Percentiles rank a stretch among this genome's conserved stretches.
These are phyloP conservation scores for Malurus splendens DNA, from an alignment of 2,797 vertebrate species.

Conservation along the genomic window DNA sequence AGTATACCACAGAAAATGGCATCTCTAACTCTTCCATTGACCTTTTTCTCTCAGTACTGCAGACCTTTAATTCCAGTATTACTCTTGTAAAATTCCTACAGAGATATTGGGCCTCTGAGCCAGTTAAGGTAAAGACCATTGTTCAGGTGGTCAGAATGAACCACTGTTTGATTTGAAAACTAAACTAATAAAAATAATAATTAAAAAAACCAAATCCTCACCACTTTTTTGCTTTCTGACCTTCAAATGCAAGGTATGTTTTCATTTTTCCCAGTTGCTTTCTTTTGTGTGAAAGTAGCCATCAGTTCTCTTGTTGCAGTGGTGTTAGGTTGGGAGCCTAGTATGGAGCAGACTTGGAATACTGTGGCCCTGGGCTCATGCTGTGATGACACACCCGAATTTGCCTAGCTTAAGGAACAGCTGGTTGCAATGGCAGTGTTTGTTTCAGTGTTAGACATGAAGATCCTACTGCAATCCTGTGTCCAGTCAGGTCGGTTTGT, in stretches of 20 bases:
- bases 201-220: accelerated
- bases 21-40: neutral
- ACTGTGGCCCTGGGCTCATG: neutral
- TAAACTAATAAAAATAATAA: neutral
- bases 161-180: neutral
- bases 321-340: neutral
- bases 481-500: neutral
- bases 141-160: neutral
- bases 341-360: neutral
- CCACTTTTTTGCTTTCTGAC: neutral
- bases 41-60: neutral
- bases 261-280: neutral
- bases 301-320: neutral
- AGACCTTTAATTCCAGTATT: neutral
- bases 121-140: neutral
- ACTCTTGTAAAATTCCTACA: neutral
- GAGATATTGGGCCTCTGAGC: neutral
- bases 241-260: neutral
- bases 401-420: neutral
- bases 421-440: neutral
- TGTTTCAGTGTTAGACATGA: neutral
- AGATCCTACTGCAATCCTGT: accelerated
- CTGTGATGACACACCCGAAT: accelerated
- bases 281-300: neutral
- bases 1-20: neutral